These are phyloP conservation scores for Drosophila anceps DNA, from an alignment of 2,888 invertebrate species.

Conservation along the genomic window DNA sequence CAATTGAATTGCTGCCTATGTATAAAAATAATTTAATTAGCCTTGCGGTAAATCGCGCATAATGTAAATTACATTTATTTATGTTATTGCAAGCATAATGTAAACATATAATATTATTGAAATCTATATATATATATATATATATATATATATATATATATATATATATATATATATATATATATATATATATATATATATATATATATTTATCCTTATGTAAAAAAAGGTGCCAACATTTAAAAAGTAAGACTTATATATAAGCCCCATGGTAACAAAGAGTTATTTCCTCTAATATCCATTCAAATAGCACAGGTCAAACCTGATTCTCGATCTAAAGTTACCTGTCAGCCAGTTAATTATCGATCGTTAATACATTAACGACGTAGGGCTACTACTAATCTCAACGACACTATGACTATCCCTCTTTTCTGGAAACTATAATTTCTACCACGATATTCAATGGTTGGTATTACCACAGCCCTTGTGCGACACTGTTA, in stretches of 20 bases:
- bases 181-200: background rate
- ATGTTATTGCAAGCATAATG: conserved; percentile 4
- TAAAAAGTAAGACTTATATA: background rate
- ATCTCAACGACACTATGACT: background rate
- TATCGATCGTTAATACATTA: background rate
- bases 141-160: background rate
- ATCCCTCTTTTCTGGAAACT: too few relatives aligned
- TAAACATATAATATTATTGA: background rate
- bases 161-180: background rate
- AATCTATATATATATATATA: background rate
- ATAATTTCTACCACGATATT: background rate
- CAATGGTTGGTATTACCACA: background rate
- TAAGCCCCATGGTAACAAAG: too few relatives aligned
- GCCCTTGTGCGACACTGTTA: conserved; percentile 33
- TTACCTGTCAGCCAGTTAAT: too few relatives aligned
- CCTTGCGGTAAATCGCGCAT: background rate
- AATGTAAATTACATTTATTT: conserved; percentile 1
- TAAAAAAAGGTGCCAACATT: too few relatives aligned
- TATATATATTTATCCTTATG: too few relatives aligned
- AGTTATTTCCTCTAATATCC: too few relatives aligned
- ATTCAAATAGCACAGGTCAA: too few relatives aligned
- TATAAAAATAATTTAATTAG: conserved; percentile 6
- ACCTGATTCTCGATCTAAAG: background rate
- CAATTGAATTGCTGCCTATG: background rate
- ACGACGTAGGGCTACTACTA: background rate